Conservation (phyloP, 2,888 invertebrate species). For the Coenonympha glycerion region DNA sequence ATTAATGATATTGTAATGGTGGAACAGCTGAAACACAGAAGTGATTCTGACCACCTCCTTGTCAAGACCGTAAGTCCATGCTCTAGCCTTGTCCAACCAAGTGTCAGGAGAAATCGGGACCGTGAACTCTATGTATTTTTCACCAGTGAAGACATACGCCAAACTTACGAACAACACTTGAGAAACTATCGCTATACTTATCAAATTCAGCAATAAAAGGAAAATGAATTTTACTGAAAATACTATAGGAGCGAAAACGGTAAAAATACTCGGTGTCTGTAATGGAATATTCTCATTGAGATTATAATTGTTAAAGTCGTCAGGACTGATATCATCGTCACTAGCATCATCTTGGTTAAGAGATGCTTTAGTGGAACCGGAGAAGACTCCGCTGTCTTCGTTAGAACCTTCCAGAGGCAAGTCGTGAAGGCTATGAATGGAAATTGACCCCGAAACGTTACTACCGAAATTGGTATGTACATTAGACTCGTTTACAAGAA, state of each 20-base stretch:
- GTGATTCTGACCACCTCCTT: constrained; percentile 43
- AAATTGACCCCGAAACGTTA: constrained; percentile 41
- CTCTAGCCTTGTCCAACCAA: constrained; percentile 43
- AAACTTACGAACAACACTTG: constrained; percentile 42
- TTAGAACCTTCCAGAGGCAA: constrained; percentile 21
- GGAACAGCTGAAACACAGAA: constrained; percentile 44
- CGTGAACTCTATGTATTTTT: constrained; percentile 42
- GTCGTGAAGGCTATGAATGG: constrained; percentile 49
- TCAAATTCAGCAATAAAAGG: constrained; percentile 43
- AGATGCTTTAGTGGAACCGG: not conserved
- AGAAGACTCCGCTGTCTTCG: constrained; percentile 12
- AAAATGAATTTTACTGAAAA: constrained; percentile 39
- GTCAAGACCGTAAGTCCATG: constrained; percentile 43
- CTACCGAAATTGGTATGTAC: constrained; percentile 11
- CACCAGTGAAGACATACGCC: constrained; percentile 45
- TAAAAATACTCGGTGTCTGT: constrained; percentile 24
- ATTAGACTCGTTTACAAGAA: constrained; percentile 35
- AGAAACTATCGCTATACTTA: constrained; percentile 37
- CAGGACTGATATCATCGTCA: constrained; percentile 8
- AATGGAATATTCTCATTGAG: constrained; percentile 22
- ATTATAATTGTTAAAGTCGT: constrained; percentile 16
- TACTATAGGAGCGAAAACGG: constrained; percentile 33
- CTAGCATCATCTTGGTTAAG: not conserved
- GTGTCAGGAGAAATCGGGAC: constrained; percentile 39
- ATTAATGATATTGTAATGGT: constrained; percentile 41